A percentile compares a stretch with the other conserved stretches of the same genome.
These are phyloP conservation scores for Chlorodrepanis virens DNA, from an alignment of 2,113 vertebrate species.

Conservation along the genomic window DNA sequence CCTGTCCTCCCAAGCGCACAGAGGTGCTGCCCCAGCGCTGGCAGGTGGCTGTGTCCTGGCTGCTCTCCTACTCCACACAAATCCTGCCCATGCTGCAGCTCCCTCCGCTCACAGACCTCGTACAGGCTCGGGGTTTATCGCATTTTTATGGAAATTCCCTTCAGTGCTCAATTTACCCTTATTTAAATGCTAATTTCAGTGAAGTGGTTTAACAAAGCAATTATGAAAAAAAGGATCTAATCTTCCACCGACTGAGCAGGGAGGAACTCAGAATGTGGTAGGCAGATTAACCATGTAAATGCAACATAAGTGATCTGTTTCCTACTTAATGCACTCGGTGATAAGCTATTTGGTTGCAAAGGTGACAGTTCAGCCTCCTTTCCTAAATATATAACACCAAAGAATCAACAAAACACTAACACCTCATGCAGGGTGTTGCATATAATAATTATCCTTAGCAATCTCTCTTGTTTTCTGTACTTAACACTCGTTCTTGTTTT, in stretches of 20 bases:
- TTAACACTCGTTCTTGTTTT: neutral
- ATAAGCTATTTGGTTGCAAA: neutral
- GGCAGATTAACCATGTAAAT: slow-evolving; percentile 18
- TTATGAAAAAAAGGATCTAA: slow-evolving; percentile 41
- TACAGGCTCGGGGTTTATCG: neutral
- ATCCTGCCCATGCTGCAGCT: neutral
- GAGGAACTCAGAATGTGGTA: neutral
- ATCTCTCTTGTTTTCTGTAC: neutral
- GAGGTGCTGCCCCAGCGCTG: neutral
- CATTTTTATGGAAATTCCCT: slow-evolving; percentile 36
- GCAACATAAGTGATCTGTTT: neutral
- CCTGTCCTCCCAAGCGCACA: neutral
- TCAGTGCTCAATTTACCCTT: slow-evolving; percentile 26
- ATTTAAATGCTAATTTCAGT: slow-evolving; percentile 62
- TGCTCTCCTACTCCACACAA: neutral
- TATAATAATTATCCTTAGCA: neutral
- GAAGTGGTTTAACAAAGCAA: slow-evolving; percentile 58
- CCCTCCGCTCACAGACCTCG: neutral
- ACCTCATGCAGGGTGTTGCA: neutral
- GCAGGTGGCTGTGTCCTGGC: neutral
- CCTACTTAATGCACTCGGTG: neutral
- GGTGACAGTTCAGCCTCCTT: neutral
- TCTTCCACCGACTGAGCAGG: neutral
- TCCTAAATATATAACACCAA: neutral
- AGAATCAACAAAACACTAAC: neutral